These are phyloP conservation scores for Megalopta genalis DNA, from an alignment of 1,140 invertebrate species.

Conservation along the genomic window DNA sequence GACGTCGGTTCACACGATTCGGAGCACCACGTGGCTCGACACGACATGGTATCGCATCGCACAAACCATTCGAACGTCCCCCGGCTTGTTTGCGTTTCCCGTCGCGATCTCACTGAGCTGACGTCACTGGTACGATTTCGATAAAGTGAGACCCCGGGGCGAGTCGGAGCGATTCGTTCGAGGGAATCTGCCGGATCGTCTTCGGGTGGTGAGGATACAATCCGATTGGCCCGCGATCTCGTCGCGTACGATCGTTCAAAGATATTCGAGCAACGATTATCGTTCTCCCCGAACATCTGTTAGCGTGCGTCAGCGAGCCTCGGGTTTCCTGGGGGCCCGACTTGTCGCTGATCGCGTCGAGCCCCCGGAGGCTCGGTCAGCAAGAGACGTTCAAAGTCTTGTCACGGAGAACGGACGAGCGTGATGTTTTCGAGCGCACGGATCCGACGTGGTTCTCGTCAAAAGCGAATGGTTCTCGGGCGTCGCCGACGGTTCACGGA, in stretches of 20 bases:
- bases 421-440: neutral
- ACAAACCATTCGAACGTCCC: slow-evolving; percentile 27
- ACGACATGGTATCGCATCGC: slow-evolving; percentile 18
- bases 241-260: neutral
- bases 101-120: slow-evolving; percentile 21
- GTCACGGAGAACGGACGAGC: neutral
- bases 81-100: too few relatives aligned
- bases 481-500: too few relatives aligned
- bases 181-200: neutral
- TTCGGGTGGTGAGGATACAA: slow-evolving; percentile 21
- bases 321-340: neutral
- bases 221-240: neutral
- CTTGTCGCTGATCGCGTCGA: neutral
- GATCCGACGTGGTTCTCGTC: too few relatives aligned
- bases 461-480: too few relatives aligned
- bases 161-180: neutral
- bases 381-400: neutral
- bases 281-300: slow-evolving; percentile 43
- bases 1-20: slow-evolving; percentile 47
- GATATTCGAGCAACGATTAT: neutral
- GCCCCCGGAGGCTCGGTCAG: neutral
- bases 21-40: slow-evolving; percentile 51
- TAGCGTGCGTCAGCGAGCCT: neutral
- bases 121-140: slow-evolving; percentile 9
- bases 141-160: slow-evolving; percentile 1